These are phyloP conservation scores for Macropis europaea DNA, from an alignment of 2,888 invertebrate species.

Conservation along the genomic window DNA sequence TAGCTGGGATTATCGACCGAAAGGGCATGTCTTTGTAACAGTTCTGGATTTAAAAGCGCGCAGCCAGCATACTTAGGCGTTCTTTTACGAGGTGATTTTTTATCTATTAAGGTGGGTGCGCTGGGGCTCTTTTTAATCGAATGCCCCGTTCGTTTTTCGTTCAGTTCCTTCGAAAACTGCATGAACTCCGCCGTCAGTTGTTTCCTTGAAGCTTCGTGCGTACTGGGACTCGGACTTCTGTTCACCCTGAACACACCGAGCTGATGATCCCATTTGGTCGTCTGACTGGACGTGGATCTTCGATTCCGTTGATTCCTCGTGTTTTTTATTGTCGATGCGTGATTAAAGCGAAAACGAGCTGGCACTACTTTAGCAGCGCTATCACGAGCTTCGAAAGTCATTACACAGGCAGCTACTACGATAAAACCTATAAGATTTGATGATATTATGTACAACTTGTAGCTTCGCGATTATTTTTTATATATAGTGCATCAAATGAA, in stretches of 20 bases:
- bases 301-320: conserved; percentile 76
- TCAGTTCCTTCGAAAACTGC: conserved; percentile 75
- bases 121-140: conserved; percentile 82
- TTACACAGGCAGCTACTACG: conserved; percentile 97
- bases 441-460: not conserved
- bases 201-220: conserved; percentile 74
- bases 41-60: conserved; percentile 83
- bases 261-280: conserved; percentile 84
- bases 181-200: conserved; percentile 77
- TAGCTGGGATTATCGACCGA: conserved; percentile 89
- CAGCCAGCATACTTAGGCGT: conserved; percentile 80
- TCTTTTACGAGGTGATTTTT: conserved; percentile 74
- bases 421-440: conserved; percentile 87
- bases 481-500: too few species aligned
- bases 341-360: conserved; percentile 82
- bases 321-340: conserved; percentile 69
- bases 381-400: conserved; percentile 99
- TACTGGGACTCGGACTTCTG: conserved; percentile 81
- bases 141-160: conserved; percentile 69
- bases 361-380: conserved; percentile 96
- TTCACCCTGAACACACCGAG: conserved; percentile 84
- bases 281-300: conserved; percentile 81
- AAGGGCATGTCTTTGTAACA: conserved; percentile 89
- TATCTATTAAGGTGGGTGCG: conserved; percentile 82
- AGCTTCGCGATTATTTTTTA: too few species aligned